Evolutionary conservation across 2,113 vertebrate genomes (phyloP).

Genomic region (Trogon surrucura): DNA sequence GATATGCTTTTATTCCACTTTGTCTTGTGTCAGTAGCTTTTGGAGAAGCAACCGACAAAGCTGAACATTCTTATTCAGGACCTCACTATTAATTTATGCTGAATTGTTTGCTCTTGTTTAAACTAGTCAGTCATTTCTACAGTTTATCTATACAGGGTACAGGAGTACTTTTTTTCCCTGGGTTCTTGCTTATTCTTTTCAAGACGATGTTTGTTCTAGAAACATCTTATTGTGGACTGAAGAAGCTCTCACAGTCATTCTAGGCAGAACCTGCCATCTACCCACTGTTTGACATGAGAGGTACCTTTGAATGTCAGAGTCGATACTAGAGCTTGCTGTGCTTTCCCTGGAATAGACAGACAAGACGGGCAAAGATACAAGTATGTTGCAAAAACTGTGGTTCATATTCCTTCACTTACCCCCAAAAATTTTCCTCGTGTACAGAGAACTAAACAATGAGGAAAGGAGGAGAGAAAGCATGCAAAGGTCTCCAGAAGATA

Average conservation of each 20-base stretch:
- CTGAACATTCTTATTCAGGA: background rate
- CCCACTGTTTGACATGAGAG: background rate
- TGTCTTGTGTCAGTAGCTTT: background rate
- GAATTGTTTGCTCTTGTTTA: background rate
- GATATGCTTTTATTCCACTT: background rate
- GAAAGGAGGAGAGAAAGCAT: background rate
- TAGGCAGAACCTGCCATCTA: background rate
- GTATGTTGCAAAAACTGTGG: background rate
- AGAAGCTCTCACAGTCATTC: background rate
- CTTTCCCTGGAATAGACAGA: background rate
- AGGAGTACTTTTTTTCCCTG: background rate
- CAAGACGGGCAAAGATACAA: background rate
- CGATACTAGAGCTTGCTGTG: background rate
- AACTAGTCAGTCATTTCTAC: background rate
- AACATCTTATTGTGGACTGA: background rate
- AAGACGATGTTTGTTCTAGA: background rate
- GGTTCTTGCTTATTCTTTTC: background rate
- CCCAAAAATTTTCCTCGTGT: background rate
- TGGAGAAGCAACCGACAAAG: background rate
- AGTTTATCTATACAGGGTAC: background rate
- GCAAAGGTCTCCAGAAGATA: accelerated
- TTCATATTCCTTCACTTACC: background rate
- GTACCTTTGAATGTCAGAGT: accelerated
- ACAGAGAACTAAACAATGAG: background rate
- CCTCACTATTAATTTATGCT: background rate